Percentiles rank a stretch among this genome's conserved stretches.
These are phyloP conservation scores for Neomonachus schauinslandi DNA, from an alignment of 2,113 vertebrate genomes.

Conservation along the genomic window DNA sequence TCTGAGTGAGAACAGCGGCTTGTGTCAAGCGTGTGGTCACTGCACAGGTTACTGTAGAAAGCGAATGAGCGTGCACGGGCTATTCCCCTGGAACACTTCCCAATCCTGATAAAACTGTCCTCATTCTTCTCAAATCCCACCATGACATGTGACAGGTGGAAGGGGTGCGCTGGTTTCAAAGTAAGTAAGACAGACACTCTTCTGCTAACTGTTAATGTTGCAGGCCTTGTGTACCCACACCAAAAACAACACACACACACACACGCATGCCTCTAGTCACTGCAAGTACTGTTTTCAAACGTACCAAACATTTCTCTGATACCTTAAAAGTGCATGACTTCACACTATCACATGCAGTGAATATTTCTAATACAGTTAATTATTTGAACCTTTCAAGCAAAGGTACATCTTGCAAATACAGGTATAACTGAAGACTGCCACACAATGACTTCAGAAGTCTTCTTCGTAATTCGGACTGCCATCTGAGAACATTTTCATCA, in stretches of 20 bases:
- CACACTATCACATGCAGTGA: neutral
- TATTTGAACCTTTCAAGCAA: neutral
- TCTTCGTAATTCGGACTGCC: neutral
- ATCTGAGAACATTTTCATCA: neutral
- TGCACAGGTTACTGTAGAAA: constrained; percentile 15
- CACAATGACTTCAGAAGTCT: neutral
- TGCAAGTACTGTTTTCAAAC: neutral
- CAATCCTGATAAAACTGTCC: neutral
- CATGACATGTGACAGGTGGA: neutral
- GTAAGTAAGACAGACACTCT: neutral
- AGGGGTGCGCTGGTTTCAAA: neutral
- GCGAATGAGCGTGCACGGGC: neutral
- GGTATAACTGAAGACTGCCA: neutral
- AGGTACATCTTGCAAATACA: constrained; percentile 7
- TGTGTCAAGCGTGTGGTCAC: accelerated
- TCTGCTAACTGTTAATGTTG: neutral
- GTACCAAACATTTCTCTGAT: constrained; percentile 1
- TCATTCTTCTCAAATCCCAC: neutral
- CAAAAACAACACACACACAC: neutral
- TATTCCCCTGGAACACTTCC: neutral
- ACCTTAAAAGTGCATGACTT: neutral
- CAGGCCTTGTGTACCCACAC: neutral
- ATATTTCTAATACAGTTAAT: neutral
- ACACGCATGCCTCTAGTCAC: neutral
- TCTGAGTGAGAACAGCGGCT: neutral